Percentiles rank a stretch among this genome's conserved stretches.
Conservation (phyloP, 2,113 vertebrate genomes). For the Xiphorhynchus elegans region DNA sequence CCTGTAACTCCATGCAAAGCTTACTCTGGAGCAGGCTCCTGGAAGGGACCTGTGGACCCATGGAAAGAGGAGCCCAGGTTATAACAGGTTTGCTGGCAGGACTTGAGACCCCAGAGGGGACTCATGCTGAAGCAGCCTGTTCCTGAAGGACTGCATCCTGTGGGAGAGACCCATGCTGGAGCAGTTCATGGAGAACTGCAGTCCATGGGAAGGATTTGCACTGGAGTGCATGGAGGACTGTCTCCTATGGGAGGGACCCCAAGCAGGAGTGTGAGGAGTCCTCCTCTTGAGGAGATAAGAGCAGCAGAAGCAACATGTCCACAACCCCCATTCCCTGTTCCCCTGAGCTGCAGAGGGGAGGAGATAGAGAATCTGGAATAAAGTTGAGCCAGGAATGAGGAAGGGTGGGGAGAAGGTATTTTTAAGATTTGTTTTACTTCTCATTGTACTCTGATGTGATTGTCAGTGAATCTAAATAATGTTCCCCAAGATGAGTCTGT, state of each 20-base stretch:
- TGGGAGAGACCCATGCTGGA: not conserved
- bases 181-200: not conserved
- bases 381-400: not conserved
- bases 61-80: too few relatives aligned
- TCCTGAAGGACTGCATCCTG: not conserved
- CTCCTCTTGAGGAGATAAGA: not conserved
- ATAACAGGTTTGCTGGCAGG: not conserved
- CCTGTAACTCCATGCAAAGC: rapidly evolving
- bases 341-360: not conserved
- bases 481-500: not conserved
- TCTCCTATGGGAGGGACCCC: not conserved
- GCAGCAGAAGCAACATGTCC: not conserved
- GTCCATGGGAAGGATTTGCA: not conserved
- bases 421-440: not conserved
- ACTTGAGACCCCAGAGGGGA: not conserved
- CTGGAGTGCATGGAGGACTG: not conserved
- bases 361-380: not conserved
- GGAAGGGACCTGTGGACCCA: not conserved
- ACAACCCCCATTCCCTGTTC: not conserved
- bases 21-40: not conserved
- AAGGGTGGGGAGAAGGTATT: not conserved
- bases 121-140: not conserved
- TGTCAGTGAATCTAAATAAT: not conserved
- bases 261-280: not conserved
- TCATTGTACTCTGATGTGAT: not conserved